Base-by-base conservation (phyloP, 2,113 vertebrate species). In the Verasper variegatus region DNA sequence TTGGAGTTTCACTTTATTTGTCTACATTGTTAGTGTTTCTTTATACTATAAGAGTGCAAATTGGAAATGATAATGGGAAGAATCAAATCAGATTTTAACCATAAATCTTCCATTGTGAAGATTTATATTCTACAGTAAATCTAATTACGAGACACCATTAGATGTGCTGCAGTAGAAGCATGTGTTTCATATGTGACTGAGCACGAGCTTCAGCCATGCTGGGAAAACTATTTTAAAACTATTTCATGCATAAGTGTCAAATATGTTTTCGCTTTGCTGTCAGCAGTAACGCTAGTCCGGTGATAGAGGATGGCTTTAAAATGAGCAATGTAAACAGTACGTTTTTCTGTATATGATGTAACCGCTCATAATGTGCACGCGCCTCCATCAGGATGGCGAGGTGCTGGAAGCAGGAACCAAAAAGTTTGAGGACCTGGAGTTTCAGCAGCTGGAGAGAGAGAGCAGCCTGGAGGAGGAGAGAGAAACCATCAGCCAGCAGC, bases 341-440 rank as follows among this genome's bases (percentile, higher is more conserved):
- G 3, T n/a, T 61, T 61, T 24, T 20, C 5, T 62, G 47, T 42
- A 23, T 11, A 2, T 73, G 52, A 37, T 75, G 45, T 71, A 65
- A 88, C 51, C 21, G 5, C 24, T 61, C 62, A 62, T 69, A 42
- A 27, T 66, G 47, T 68, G 18, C 80, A 21, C 70, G 45, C 45
- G 69, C 18, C 24, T 57, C 49, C 9, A 3, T 26, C 90, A 98
- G 97, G 96, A 98, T 58, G 96, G 95, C 0, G 98, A 99, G 68
- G 92, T 76, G 0, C 87, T 99, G 90, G 98, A 99, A 80, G 91
- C 92, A 0, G 96, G 95, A 84, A 94, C 94, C 18, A 98, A 97
- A 82, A 95, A 96, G 71, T 99, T 99, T 40, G 98, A 99, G 84
- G 98, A 99, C 91, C 88, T 99, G 91, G 98, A 99, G 89, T 99